Base-by-base conservation (phyloP, 2,888 invertebrate species). In the Maniola hyperantus region DNA sequence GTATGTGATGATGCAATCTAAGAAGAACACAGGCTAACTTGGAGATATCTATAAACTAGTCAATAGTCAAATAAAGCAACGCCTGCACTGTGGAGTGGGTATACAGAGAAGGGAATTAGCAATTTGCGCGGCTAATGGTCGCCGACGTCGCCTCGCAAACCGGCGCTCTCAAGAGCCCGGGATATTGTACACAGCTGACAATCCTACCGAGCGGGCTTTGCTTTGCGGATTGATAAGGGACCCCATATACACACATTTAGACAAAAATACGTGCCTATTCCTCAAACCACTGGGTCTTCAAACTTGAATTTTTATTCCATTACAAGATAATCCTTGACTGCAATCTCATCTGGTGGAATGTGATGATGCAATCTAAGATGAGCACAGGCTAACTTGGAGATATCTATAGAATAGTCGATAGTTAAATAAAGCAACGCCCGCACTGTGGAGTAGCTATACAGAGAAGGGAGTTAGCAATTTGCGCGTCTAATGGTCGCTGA, bases 401-500 rank as follows among this genome's bases (percentile, higher is more conserved):
- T 10, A 39, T 39, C 10, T 39, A 39, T 8, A 39, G 7, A 36
- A 8, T 36, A 36, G 39, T 39, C 39, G 39, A 11, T 39, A 4
- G 39, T 33, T 50, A 62, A 53, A 58, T n/a, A 63, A 66, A 18
- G 57, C 60, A 36, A 51, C 39, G 39, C 20, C 44, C 63, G 65
- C 36, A 11, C 39, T 13, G 42, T 42, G 13, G 39, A 33, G 42
- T 33, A 39, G 15, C 20, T 33, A 39, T 20, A 64, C 51, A 58
- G 72, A 62, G 68, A 67, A 71, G 72, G 61, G 71, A 72, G 72
- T 73, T 73, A 76, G 72, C 73, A 74, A 74, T 73, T 74, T 74
- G 72, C 68, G 66, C 66, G 66, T 61, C 67, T 73, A 69, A 70
- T 70, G 70, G 65, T 55, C 15, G 64, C 59, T n/a, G 63, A 61